Percentiles rank a stretch among this genome's conserved stretches.
These are phyloP conservation scores for Zelleria hepariella DNA, from an alignment of 2,888 invertebrate species.

Conservation along the genomic window DNA sequence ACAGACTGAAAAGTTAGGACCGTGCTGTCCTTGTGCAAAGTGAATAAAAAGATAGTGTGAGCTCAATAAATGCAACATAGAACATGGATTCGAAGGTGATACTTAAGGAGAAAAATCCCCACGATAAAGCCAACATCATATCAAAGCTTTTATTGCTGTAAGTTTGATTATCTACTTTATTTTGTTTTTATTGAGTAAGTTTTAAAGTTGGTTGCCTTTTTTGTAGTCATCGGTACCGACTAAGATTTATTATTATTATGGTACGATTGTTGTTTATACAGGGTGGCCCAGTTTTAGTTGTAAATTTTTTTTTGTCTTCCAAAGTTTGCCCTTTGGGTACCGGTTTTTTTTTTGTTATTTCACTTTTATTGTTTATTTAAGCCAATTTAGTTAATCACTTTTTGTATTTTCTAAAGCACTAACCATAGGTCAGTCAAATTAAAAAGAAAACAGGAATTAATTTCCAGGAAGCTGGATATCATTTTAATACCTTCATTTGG, in stretches of 20 bases:
- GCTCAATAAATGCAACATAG: too few relatives aligned
- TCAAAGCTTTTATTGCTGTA: conserved; percentile 76
- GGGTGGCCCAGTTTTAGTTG: not conserved
- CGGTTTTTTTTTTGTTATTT: too few relatives aligned
- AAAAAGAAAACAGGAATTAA: too few relatives aligned
- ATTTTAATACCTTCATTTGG: too few relatives aligned
- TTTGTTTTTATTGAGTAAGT: not conserved
- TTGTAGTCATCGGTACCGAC: not conserved
- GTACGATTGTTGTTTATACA: not conserved
- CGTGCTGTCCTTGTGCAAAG: too few relatives aligned
- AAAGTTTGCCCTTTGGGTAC: not conserved
- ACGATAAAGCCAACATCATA: conserved; percentile 69
- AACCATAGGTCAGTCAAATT: too few relatives aligned
- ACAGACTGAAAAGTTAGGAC: not conserved
- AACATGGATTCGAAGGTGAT: conserved; percentile 75
- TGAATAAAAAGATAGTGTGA: not conserved
- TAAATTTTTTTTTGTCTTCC: not conserved
- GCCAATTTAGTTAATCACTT: too few relatives aligned
- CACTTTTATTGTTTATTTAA: too few relatives aligned
- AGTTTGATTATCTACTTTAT: conserved; percentile 38
- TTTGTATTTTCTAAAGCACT: too few relatives aligned
- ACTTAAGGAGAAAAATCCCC: conserved; percentile 74
- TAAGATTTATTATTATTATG: not conserved
- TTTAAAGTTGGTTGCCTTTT: not conserved
- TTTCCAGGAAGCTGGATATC: too few relatives aligned